These are phyloP conservation scores for Melanogrammus aeglefinus DNA, from an alignment of 2,797 vertebrate species.

Conservation along the genomic window DNA sequence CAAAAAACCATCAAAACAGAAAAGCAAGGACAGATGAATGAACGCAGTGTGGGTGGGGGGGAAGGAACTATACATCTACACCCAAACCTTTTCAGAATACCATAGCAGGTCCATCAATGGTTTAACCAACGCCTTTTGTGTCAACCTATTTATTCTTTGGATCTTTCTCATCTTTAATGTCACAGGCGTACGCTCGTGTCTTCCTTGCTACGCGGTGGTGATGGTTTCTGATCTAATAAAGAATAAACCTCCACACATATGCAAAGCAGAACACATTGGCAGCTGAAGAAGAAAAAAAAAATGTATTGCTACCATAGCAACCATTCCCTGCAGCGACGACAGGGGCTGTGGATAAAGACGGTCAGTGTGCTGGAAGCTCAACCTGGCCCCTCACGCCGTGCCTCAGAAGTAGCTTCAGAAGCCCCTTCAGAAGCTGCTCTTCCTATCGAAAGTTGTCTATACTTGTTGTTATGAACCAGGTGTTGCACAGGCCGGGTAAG, in stretches of 20 bases:
- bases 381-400: not conserved
- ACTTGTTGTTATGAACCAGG: not conserved
- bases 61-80: conserved; percentile 6
- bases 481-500: not conserved
- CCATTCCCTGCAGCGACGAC: conserved; percentile 34
- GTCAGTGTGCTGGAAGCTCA: conserved; percentile 19
- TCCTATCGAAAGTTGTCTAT: conserved; percentile 21
- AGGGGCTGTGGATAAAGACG: conserved; percentile 24
- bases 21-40: not conserved
- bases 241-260: conserved; percentile 10
- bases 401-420: conserved; percentile 20
- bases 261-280: conserved; percentile 34
- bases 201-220: not conserved
- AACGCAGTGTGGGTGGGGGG: not conserved
- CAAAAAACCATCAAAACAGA: not conserved
- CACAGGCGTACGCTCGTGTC: not conserved
- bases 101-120: not conserved
- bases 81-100: not conserved
- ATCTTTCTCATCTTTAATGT: not conserved
- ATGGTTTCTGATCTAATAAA: conserved; percentile 1
- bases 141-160: not conserved
- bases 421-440: conserved; percentile 13
- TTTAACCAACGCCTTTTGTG: not conserved
- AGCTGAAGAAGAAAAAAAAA: conserved; percentile 18
- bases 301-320: conserved; percentile 37